Base-by-base conservation (phyloP, 2,888 invertebrate species). In the Apomyelois bistriatella region DNA sequence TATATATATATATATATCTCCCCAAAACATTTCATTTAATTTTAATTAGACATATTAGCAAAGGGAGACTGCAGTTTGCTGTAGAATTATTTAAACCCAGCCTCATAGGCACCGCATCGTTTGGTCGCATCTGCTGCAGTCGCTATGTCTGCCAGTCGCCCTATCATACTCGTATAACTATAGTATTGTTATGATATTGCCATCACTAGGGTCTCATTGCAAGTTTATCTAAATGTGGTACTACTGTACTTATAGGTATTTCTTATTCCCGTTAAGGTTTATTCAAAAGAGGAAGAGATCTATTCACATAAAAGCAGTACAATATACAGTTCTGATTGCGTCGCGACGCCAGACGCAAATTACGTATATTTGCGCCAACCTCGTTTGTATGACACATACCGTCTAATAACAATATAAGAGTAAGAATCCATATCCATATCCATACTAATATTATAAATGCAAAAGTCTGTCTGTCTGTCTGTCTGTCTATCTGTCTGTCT, bases 271-370 rank as follows among this genome's bases (percentile, higher is more conserved):
- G 7, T 32, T 9, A 4, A 32, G 9, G 10, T 32, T 4, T 10
- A 32, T 32, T 32, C 28, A 32, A 32, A 7, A 10, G 8, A 32
- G 32, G 32, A 32, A 10, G 3, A 32, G 10, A 32, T 32, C 7
- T 32, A 10, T 32, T 22, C 7, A 32, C 32, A 1, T 3, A 32
- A 22, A 52, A 42, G 50, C 38, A 35, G 37, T 64, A 84, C 77
- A 85, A 38, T 38, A 40, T 82, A 74, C 65, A 55, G 59, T 62
- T 50, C 76, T 86, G 87, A 87, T 87, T 87, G 84, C 85, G 85
- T 62, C 83, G 82, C 80, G 85, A 71, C 83, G 74, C 66, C 64
- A 68, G 72, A 71, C 69, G 71, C 65, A 81, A 80, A 83, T 82
- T 78, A 78, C 73, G 64, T 72, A 65, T 65, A 66, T 75, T 69